phyloP scores from a whole-genome alignment of 92 coral and sea anemone genomes.

The Parazoanthus atlanticus region DNA sequence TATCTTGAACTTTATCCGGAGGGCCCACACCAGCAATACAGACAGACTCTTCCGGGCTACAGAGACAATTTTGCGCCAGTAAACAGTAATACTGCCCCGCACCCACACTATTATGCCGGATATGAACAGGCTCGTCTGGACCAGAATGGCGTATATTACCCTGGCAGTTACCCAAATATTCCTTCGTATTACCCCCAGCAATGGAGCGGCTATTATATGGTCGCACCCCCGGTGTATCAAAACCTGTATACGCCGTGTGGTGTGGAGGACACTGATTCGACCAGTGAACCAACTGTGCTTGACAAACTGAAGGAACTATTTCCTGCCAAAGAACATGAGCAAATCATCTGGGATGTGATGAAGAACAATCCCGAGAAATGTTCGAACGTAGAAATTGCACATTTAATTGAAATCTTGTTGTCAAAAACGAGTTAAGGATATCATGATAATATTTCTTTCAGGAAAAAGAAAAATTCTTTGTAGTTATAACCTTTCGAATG shows the following conservation, averaged over 20 bases:
- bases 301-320: slow-evolving; percentile 14
- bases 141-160: slow-evolving; percentile 6
- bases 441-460: neutral
- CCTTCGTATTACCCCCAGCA: slow-evolving; percentile 37
- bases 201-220: slow-evolving; percentile 29
- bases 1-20: slow-evolving; percentile 33
- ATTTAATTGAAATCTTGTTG: neutral
- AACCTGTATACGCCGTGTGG: slow-evolving; percentile 1
- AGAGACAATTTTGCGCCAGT: slow-evolving; percentile 18
- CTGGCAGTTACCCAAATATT: neutral
- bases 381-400: neutral
- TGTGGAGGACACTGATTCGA: neutral
- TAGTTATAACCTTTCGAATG: neutral
- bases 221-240: neutral
- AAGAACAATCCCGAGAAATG: slow-evolving; percentile 12
- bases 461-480: too few species aligned
- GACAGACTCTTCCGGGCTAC: slow-evolving; percentile 19
- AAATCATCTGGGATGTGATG: slow-evolving; percentile 14
- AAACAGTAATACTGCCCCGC: neutral
- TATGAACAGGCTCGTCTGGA: slow-evolving; percentile 9
- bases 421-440: neutral
- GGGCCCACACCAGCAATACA: slow-evolving; percentile 24
- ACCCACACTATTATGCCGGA: neutral
- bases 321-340: slow-evolving; percentile 14
- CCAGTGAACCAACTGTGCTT: neutral